These are phyloP conservation scores for Buphagus erythrorhynchus DNA, from an alignment of 2,797 vertebrate genomes.

Conservation along the genomic window DNA sequence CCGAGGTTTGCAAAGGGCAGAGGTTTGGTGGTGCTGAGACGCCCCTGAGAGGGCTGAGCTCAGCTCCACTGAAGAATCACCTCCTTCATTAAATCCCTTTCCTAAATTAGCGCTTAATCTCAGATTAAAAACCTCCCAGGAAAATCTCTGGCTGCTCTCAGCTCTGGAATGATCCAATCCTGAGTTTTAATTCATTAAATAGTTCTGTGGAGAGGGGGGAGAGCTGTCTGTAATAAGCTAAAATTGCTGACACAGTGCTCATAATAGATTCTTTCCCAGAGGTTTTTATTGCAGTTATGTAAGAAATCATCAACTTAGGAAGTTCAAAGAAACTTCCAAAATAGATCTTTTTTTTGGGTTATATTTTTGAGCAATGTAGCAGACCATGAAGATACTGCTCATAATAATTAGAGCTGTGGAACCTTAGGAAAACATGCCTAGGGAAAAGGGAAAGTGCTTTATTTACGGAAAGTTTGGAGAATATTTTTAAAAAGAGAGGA, in stretches of 20 bases:
- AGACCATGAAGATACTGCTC: neutral
- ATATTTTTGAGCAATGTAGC: neutral
- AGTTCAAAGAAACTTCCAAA: slow-evolving; percentile 65
- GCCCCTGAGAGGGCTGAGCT: neutral
- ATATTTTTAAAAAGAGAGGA: neutral
- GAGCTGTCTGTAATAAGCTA: slow-evolving; percentile 33
- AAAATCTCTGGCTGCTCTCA: neutral
- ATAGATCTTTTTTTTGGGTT: slow-evolving; percentile 1
- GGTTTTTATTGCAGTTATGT: slow-evolving; percentile 67
- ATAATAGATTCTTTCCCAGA: slow-evolving; percentile 61
- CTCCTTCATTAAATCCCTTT: slow-evolving; percentile 39
- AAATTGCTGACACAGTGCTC: slow-evolving; percentile 65
- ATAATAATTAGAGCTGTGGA: slow-evolving; percentile 41
- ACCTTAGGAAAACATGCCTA: neutral
- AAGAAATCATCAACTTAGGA: slow-evolving; percentile 53
- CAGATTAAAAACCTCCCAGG: neutral
- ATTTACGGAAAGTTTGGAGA: neutral
- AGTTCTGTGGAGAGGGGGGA: slow-evolving; percentile 35
- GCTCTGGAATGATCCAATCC: slow-evolving; percentile 11
- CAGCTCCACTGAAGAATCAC: neutral
- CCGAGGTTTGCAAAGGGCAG: neutral
- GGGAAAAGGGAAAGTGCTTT: neutral
- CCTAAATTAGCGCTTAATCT: slow-evolving; percentile 14
- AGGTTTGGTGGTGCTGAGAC: neutral
- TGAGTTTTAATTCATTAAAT: slow-evolving; percentile 56